phyloP scores from a whole-genome alignment of 2,888 invertebrate species.

The Lathronympha strigana region DNA sequence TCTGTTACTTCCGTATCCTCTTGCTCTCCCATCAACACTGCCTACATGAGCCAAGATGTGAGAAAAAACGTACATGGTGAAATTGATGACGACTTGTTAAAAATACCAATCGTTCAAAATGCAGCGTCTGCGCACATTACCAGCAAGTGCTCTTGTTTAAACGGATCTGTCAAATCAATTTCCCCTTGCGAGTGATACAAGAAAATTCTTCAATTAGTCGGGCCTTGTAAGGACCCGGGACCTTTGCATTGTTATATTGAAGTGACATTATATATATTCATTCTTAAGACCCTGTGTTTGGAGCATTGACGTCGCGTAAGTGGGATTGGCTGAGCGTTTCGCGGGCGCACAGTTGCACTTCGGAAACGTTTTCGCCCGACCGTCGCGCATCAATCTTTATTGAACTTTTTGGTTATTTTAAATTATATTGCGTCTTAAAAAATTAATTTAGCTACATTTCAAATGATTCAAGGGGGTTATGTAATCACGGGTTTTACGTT shows the following conservation, averaged over 20 bases:
- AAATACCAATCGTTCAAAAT: not conserved
- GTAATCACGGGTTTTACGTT: not conserved
- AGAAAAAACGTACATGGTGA: too few relatives aligned
- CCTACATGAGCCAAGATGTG: too few relatives aligned
- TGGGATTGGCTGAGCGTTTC: constrained; percentile 16
- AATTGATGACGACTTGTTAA: not conserved
- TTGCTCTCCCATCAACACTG: too few relatives aligned
- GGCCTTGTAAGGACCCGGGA: constrained; percentile 17
- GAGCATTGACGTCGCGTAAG: constrained; percentile 9
- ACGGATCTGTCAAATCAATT: constrained; percentile 22
- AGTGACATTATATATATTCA: constrained; percentile 15
- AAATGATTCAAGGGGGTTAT: not conserved
- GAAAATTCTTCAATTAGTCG: constrained; percentile 31
- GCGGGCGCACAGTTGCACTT: constrained; percentile 58
- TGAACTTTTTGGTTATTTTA: not conserved
- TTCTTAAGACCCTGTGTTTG: constrained; percentile 6
- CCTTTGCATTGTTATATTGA: constrained; percentile 20
- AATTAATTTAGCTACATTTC: not conserved
- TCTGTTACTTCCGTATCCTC: too few relatives aligned
- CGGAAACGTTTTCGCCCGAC: constrained; percentile 57
- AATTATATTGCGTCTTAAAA: not conserved
- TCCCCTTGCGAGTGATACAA: constrained; percentile 27
- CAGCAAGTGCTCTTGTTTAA: constrained; percentile 9
- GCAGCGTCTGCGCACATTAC: not conserved
- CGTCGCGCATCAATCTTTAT: constrained; percentile 57